A percentile compares a stretch with the other conserved stretches of the same genome.
Evolutionary conservation across 1,140 invertebrate genomes (phyloP).

Genomic region (Brachystomella parvula): DNA sequence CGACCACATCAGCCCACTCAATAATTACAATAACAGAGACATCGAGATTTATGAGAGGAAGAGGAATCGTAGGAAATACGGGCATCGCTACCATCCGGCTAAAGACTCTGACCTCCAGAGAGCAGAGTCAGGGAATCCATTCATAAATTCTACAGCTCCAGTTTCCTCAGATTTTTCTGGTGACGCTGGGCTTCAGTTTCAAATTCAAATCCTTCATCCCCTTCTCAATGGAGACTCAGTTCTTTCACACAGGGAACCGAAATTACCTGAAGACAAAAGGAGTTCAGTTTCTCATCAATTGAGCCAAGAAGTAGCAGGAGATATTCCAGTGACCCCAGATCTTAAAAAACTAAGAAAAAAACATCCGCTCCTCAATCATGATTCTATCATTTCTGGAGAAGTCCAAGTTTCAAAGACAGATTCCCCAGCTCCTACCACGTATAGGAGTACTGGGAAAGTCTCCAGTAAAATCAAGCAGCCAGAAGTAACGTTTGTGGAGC

Average conservation of each 20-base stretch:
- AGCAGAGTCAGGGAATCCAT: slow-evolving; percentile 24
- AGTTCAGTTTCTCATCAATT: slow-evolving; percentile 20
- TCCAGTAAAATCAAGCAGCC: not conserved
- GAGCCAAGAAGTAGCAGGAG: slow-evolving; percentile 6
- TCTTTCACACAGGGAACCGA: slow-evolving; percentile 16
- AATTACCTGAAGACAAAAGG: slow-evolving; percentile 35
- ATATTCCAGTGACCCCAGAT: slow-evolving; percentile 22
- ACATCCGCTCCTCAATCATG: slow-evolving; percentile 26
- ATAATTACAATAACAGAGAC: slow-evolving; percentile 9
- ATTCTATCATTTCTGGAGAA: slow-evolving; percentile 25
- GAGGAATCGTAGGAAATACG: not conserved
- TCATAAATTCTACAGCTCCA: slow-evolving; percentile 28
- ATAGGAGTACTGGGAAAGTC: slow-evolving; percentile 10
- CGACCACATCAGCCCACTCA: not conserved
- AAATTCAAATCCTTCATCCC: slow-evolving; percentile 30
- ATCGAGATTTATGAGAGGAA: not conserved
- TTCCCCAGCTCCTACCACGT: slow-evolving; percentile 10
- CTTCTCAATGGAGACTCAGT: slow-evolving; percentile 29
- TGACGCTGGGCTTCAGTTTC: slow-evolving; percentile 17
- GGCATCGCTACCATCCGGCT: not conserved
- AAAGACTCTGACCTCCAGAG: not conserved
- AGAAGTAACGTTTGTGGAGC: not conserved
- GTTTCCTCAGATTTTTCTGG: slow-evolving; percentile 27
- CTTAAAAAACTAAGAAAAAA: slow-evolving; percentile 19
- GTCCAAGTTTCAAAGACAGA: slow-evolving; percentile 14